Evolutionary conservation across 2,797 vertebrate genomes (phyloP).

Genomic region (Amniataba percoides): DNA sequence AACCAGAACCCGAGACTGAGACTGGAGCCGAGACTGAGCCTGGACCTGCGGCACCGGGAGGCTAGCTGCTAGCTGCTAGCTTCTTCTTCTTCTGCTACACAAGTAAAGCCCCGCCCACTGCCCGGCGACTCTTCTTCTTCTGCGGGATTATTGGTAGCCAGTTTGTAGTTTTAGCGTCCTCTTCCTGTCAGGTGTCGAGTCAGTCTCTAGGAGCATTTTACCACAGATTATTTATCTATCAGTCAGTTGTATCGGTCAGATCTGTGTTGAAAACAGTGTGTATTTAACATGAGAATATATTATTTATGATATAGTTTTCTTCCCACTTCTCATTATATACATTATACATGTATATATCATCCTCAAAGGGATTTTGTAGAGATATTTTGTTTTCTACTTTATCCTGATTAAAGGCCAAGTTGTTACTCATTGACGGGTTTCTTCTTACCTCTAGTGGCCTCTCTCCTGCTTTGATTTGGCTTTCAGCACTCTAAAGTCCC

Average conservation of each 20-base stretch:
- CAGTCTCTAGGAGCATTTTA: too few relatives aligned
- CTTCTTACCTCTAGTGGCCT: background rate
- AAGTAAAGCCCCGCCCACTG: conserved; percentile 32
- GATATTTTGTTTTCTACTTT: background rate
- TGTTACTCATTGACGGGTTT: background rate
- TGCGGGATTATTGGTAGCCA: too few relatives aligned
- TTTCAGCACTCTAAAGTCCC: background rate
- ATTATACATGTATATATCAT: too few relatives aligned
- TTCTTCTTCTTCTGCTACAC: conserved; percentile 32
- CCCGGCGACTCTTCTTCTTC: conserved; percentile 32
- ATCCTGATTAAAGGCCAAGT: background rate
- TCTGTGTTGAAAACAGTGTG: too few relatives aligned
- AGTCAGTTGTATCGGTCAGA: too few relatives aligned
- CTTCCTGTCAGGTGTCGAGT: background rate
- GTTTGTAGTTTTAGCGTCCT: background rate
- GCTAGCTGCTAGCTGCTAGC: conserved; percentile 64
- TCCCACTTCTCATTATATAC: too few relatives aligned
- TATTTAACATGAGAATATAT: too few relatives aligned
- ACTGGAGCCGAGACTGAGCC: conserved; percentile 80
- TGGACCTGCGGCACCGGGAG: conserved; percentile 47
- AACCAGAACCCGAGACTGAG: too few relatives aligned
- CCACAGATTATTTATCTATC: too few relatives aligned
- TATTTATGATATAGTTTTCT: too few relatives aligned
- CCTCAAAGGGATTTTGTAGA: background rate
- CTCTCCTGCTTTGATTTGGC: background rate